Percentiles rank a stretch among this genome's conserved stretches.
These are phyloP conservation scores for Eretmochelys imbricata DNA, from an alignment of 2,113 vertebrate genomes.

Conservation along the genomic window DNA sequence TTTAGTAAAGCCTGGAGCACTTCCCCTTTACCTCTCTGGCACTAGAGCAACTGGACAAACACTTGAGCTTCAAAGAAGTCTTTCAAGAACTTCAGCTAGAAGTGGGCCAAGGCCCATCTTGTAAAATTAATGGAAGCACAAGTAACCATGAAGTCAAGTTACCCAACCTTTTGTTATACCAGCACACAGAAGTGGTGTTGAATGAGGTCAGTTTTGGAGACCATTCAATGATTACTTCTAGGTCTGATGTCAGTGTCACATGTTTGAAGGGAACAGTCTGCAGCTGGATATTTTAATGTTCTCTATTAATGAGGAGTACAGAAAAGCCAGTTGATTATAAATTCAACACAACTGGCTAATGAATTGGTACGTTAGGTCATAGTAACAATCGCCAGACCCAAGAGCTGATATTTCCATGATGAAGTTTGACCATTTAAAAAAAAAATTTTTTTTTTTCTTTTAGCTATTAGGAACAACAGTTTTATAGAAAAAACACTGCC, in stretches of 20 bases:
- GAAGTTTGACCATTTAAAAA: background rate
- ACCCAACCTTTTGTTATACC: conserved; percentile 54
- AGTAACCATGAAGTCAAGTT: conserved; percentile 42
- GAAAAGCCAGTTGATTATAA: conserved; percentile 53
- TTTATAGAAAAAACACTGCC: background rate
- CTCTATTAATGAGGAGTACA: conserved; percentile 46
- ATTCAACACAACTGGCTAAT: conserved; percentile 49
- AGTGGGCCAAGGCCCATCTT: background rate
- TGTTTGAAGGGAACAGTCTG: conserved; percentile 67
- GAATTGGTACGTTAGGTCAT: conserved; percentile 56
- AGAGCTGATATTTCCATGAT: background rate
- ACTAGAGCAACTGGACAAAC: background rate
- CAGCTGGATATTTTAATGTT: conserved; percentile 73
- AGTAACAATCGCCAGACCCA: conserved; percentile 38
- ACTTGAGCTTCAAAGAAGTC: background rate
- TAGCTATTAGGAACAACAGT: background rate
- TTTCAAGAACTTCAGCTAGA: background rate
- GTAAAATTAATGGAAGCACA: background rate
- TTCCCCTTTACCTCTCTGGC: background rate
- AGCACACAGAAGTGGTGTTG: conserved; percentile 29
- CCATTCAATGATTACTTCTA: conserved; percentile 59
- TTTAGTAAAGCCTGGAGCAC: background rate
- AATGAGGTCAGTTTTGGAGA: conserved; percentile 71
- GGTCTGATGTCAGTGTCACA: conserved; percentile 75
- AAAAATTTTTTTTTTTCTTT: background rate